Evolutionary conservation across 2,113 vertebrate genomes (phyloP).

Genomic region (Antennarius striatus): DNA sequence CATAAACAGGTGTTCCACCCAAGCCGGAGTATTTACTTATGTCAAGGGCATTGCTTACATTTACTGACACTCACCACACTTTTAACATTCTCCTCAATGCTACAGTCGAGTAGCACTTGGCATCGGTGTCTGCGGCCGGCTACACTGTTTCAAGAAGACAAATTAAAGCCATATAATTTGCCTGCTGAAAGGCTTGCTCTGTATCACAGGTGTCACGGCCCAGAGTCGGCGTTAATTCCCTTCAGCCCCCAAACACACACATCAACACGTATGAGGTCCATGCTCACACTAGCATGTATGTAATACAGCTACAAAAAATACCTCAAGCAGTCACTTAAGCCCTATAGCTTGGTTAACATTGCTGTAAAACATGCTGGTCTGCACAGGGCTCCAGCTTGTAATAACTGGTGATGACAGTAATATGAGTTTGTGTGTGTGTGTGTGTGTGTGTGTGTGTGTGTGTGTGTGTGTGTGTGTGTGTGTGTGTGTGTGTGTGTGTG

Average conservation of each 20-base stretch:
- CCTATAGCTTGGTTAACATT: constrained; percentile 62
- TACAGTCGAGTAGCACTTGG: constrained; percentile 60
- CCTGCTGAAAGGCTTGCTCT: constrained; percentile 72
- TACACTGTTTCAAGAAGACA: constrained; percentile 72
- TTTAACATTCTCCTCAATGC: constrained; percentile 68
- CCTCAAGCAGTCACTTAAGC: constrained; percentile 64
- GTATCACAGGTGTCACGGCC: constrained; percentile 68
- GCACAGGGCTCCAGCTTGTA: constrained; percentile 46
- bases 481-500: constrained; percentile 29
- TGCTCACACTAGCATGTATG: constrained; percentile 39
- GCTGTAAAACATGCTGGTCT: constrained; percentile 68
- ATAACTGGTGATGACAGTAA: constrained; percentile 70
- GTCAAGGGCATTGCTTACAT: constrained; percentile 72
- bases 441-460: constrained; percentile 27
- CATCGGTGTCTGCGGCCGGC: constrained; percentile 50
- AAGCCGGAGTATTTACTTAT: constrained; percentile 74
- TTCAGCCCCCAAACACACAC: constrained; percentile 24
- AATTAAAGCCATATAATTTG: constrained; percentile 76
- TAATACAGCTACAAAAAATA: constrained; percentile 57
- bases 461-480: constrained; percentile 39
- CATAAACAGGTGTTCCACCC: constrained; percentile 78
- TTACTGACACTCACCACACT: constrained; percentile 76
- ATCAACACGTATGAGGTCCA: constrained; percentile 12
- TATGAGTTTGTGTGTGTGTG: constrained; percentile 50
- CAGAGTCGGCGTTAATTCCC: constrained; percentile 62